phyloP scores from a whole-genome alignment of 2,797 vertebrate species.

The Antrozous pallidus region DNA sequence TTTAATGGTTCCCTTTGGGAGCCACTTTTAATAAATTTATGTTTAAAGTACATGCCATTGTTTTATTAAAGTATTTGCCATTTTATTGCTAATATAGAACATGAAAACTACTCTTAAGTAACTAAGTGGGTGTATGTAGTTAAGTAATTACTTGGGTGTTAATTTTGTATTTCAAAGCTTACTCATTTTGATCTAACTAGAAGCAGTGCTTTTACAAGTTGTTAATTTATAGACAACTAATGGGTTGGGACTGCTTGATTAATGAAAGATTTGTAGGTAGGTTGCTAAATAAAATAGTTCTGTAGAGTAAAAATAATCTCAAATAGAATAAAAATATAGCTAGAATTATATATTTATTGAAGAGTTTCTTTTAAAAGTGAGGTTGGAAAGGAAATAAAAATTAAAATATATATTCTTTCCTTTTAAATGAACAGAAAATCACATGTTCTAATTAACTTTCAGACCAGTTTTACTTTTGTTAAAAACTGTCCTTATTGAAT shows the following conservation, averaged over 20 bases:
- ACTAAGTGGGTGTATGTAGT: conserved; percentile 42
- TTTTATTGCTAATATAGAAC: conserved; percentile 60
- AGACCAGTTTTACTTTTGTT: neutral
- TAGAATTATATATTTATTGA: neutral
- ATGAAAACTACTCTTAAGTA: conserved; percentile 46
- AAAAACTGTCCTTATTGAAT: neutral
- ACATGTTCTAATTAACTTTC: neutral
- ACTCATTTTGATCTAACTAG: conserved; percentile 69
- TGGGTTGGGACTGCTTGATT: conserved; percentile 56
- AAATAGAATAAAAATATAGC: conserved; percentile 30
- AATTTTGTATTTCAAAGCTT: conserved; percentile 54
- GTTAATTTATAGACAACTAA: conserved; percentile 63
- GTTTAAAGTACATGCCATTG: conserved; percentile 17
- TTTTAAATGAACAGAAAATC: conserved; percentile 24
- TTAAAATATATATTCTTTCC: neutral
- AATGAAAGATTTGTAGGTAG: conserved; percentile 63
- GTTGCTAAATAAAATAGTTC: conserved; percentile 65
- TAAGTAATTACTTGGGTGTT: conserved; percentile 56
- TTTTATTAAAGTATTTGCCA: conserved; percentile 35
- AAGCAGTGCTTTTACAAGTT: conserved; percentile 63
- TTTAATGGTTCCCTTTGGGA: neutral
- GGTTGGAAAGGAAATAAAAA: neutral
- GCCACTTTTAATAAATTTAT: neutral
- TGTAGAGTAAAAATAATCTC: conserved; percentile 48
- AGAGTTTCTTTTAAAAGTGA: conserved; percentile 1